Evolutionary conservation across 92 coral and sea anemone species (phyloP).

Genomic region (Epizoanthus illoricatus): DNA sequence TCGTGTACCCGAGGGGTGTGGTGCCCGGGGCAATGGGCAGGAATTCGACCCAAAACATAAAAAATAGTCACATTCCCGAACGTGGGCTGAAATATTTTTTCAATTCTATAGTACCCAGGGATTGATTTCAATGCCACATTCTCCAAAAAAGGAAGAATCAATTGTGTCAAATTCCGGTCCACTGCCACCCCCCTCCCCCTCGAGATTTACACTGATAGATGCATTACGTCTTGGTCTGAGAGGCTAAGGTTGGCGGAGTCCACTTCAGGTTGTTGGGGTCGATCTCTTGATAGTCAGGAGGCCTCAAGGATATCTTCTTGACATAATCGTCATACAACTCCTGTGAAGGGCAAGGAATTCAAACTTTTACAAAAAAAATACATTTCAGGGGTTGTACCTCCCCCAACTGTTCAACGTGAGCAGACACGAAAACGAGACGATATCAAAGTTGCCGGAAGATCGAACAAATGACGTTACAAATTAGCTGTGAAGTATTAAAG

Average conservation of each 20-base stretch:
- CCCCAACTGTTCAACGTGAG: neutral
- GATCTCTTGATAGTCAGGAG: slow-evolving; percentile 79
- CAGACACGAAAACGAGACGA: neutral
- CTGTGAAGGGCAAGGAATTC: slow-evolving; percentile 38
- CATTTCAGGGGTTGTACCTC: neutral
- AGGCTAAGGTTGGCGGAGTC: slow-evolving; percentile 58
- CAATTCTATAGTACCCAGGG: no score
- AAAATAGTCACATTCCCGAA: no score
- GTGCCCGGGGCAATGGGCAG: no score
- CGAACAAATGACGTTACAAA: neutral
- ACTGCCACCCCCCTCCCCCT: no score
- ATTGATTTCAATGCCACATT: no score
- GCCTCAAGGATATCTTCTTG: slow-evolving; percentile 76
- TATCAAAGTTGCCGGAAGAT: neutral
- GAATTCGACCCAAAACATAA: no score
- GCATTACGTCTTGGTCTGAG: slow-evolving; percentile 17
- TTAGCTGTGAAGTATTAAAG: no score
- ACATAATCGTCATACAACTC: slow-evolving; percentile 85
- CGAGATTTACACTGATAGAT: no score
- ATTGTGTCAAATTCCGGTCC: no score
- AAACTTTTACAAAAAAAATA: neutral
- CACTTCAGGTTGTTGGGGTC: slow-evolving; percentile 84
- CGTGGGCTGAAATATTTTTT: no score
- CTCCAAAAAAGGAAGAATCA: no score
- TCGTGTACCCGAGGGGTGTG: no score